A percentile compares a stretch with the other conserved stretches of the same genome.
phyloP scores from a whole-genome alignment of 2,113 vertebrate genomes.

The Tinamus guttatus region DNA sequence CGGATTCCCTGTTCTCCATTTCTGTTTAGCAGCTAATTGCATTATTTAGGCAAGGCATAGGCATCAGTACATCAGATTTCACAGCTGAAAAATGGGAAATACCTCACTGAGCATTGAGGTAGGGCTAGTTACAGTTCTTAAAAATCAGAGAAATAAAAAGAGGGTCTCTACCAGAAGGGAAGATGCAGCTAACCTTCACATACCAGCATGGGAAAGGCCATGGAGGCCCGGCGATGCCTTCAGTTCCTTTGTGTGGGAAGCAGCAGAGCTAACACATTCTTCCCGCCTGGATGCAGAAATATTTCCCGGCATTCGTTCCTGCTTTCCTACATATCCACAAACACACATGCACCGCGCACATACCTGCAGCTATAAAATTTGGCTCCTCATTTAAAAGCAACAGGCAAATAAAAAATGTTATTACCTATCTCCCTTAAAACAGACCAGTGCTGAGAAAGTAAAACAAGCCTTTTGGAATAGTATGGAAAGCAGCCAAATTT shows the following conservation, averaged over 20 bases:
- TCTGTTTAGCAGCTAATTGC: slow-evolving; percentile 3
- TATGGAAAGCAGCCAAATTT: background rate
- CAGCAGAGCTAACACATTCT: background rate
- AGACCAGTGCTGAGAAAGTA: background rate
- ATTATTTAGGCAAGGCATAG: background rate
- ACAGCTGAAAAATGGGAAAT: background rate
- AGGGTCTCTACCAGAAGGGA: background rate
- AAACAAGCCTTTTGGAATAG: background rate
- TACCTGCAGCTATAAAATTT: background rate
- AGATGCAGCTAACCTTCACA: background rate
- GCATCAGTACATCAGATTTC: background rate
- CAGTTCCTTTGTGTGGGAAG: background rate
- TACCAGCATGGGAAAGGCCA: background rate
- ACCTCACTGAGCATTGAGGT: background rate
- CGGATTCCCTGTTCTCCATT: slow-evolving; percentile 9
- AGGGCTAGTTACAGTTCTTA: background rate
- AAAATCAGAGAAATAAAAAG: background rate
- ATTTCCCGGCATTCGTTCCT: background rate
- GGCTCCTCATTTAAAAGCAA: slow-evolving; percentile 4
- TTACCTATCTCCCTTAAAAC: background rate
- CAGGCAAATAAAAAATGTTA: background rate
- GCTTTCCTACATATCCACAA: background rate
- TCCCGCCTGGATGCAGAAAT: background rate
- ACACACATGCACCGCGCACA: background rate
- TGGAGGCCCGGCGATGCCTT: background rate